Evolutionary conservation across 2,888 invertebrate genomes (phyloP), one percentile per base, ranked within the genome.

Genomic region (Volucella inanis): DNA sequence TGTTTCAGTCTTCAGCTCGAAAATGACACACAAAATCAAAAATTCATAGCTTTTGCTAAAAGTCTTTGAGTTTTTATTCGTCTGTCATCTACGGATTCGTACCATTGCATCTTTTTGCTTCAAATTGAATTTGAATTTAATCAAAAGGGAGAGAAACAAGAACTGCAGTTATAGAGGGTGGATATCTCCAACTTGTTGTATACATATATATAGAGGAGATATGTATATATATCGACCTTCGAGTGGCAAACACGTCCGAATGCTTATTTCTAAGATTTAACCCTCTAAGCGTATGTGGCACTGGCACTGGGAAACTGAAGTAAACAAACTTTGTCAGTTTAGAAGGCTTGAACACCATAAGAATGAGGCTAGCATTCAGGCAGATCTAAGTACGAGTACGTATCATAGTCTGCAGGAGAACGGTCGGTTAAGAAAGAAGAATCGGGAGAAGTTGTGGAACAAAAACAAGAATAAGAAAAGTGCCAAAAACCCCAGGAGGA

Each of bases 281-380:
- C 79, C 84, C 68, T 71, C 76, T 72, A 80, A 80, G 72, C 80
- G 80, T 76, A 76, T 85, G 76, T 22, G 22, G 45, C 3, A 12
- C 45, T 45, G 45, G 45, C 11, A 45, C 11, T n/a, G 9, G 61
- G 62, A 67, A 71, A 75, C 71, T 77, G 81, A 85, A 85, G 81
- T 85, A 85, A 85, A 85, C 85, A 85, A 85, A 76, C 81, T 81
- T 85, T 85, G 81, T 81, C 76, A 85, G 85, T 81, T 85, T 81
- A 81, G 78, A 55, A 81, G 22, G 82, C 67, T 52, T 71, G 52
- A 76, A 55, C 61, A 72, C 57, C 50, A 80, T 67, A 52, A 59
- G 76, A 81, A 64, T 76, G 59, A 68, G 81, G 75, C 81, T 64
- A 62, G 55, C 54, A 71, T 65, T 43, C 62, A 31, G 31, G 41